These are phyloP conservation scores for Noctilio leporinus DNA, from an alignment of 2,113 vertebrate genomes.

Conservation along the genomic window DNA sequence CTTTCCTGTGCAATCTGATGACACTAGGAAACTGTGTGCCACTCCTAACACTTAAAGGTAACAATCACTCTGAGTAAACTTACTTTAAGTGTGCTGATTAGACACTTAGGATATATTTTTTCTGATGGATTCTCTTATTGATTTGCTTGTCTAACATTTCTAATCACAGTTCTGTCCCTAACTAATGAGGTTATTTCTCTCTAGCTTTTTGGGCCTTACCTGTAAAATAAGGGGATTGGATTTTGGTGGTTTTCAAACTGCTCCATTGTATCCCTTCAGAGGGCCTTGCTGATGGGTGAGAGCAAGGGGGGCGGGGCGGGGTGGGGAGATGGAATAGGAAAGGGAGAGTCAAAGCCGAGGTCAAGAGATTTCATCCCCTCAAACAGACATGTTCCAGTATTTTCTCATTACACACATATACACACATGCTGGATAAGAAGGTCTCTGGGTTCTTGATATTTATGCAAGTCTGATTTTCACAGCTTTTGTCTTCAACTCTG, in stretches of 20 bases:
- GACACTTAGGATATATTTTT: not conserved
- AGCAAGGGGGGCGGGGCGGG: not conserved
- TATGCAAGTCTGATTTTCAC: not conserved
- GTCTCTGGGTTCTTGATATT: not conserved
- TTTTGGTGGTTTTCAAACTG: not conserved
- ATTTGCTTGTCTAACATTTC: conserved; percentile 17
- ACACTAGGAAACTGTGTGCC: not conserved
- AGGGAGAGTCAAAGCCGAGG: not conserved
- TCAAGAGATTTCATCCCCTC: not conserved
- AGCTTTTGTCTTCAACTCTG: not conserved
- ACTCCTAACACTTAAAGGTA: not conserved
- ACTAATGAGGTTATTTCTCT: not conserved
- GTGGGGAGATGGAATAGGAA: not conserved
- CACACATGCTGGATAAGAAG: not conserved
- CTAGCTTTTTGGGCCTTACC: not conserved
- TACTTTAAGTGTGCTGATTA: not conserved
- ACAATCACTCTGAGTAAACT: not conserved
- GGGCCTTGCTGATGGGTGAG: not conserved
- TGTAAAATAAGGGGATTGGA: not conserved
- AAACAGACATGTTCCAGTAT: not conserved
- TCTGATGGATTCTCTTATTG: not conserved
- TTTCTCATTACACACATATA: not conserved
- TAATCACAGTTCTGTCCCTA: not conserved
- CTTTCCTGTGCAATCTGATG: not conserved
- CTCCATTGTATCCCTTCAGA: not conserved